Conservation (phyloP, 2,797 vertebrate species). For the Enteromius fasciolatus region DNA sequence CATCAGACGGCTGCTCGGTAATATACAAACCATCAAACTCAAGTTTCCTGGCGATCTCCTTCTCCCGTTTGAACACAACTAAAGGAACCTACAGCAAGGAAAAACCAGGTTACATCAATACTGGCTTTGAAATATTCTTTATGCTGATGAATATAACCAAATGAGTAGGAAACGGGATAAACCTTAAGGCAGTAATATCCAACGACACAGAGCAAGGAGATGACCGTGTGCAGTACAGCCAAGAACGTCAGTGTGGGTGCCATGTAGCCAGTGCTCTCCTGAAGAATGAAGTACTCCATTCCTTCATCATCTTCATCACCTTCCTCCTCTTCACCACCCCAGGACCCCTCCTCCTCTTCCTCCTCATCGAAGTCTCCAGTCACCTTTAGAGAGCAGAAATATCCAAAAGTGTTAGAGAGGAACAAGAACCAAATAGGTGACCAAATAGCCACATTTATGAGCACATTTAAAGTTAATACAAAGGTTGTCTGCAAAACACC, state of each 20-base stretch:
- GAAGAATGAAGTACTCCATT: constrained; percentile 93
- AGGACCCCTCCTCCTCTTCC: constrained; percentile 75
- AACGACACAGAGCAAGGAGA: constrained; percentile 91
- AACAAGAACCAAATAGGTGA: background rate
- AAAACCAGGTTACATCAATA: background rate
- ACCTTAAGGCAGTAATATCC: constrained; percentile 98
- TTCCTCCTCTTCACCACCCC: constrained; percentile 81
- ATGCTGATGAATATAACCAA: background rate
- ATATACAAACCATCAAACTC: constrained; percentile 98
- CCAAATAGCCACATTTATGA: background rate
- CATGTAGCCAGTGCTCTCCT: constrained; percentile 97
- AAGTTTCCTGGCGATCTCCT: constrained; percentile 94
- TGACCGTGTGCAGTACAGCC: constrained; percentile 90
- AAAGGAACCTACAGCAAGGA: constrained; percentile 85
- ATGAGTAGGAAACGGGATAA: constrained; percentile 1
- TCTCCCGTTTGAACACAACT: constrained; percentile 97
- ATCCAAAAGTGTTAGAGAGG: background rate
- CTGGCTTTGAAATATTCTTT: background rate
- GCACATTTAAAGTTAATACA: background rate
- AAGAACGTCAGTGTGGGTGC: constrained; percentile 88
- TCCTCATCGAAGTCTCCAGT: constrained; percentile 84
- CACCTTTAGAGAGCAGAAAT: constrained; percentile 74
- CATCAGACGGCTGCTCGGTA: constrained; percentile 96
- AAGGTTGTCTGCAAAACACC: constrained; percentile 74
- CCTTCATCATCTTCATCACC: constrained; percentile 84